phyloP scores from a whole-genome alignment of 1,140 invertebrate genomes.

The Vanessa tameamea region DNA sequence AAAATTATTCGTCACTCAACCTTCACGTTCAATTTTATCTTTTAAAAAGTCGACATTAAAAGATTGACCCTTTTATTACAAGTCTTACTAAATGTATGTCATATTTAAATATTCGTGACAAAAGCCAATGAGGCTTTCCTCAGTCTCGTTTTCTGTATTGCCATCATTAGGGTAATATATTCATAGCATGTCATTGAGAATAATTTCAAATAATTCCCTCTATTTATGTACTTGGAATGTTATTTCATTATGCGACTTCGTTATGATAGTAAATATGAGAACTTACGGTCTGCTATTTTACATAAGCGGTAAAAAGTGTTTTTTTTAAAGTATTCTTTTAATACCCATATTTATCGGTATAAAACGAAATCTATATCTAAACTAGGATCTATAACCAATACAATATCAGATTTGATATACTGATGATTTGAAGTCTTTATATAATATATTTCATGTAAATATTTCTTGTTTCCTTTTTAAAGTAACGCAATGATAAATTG shows the following conservation, averaged over 20 bases:
- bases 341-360: too few relatives aligned
- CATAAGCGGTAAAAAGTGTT: too few relatives aligned
- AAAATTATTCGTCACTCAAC: too few relatives aligned
- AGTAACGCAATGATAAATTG: too few relatives aligned
- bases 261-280: neutral
- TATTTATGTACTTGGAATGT: neutral
- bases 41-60: neutral
- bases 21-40: too few relatives aligned
- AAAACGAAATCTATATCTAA: too few relatives aligned
- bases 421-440: too few relatives aligned
- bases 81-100: neutral
- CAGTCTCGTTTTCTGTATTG: conserved; percentile 2
- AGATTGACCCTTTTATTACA: neutral
- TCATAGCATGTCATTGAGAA: conserved; percentile 1
- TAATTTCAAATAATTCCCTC: neutral
- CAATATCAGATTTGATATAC: too few relatives aligned
- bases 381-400: too few relatives aligned
- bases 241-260: neutral
- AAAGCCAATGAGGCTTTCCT: neutral
- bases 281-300: neutral
- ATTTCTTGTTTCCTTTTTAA: too few relatives aligned
- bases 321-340: too few relatives aligned
- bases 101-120: conserved; percentile 10
- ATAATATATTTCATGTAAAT: too few relatives aligned
- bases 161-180: neutral